A percentile compares a stretch with the other conserved stretches of the same genome.
Evolutionary conservation across 1,140 invertebrate species (phyloP).

Genomic region (Drosophila pseudoananassae): DNA sequence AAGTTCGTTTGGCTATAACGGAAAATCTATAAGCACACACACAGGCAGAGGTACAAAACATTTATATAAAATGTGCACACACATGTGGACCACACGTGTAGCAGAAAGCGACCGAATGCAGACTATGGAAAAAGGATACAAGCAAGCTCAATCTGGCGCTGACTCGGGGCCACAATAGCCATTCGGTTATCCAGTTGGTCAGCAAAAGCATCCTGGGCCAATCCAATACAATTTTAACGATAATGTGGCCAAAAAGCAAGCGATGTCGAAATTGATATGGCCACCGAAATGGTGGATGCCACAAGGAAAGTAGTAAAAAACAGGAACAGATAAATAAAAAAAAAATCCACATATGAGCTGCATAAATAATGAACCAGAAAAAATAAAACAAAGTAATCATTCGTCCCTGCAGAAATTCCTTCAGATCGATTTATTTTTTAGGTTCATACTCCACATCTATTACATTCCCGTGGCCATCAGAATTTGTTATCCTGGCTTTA

Average conservation of each 20-base stretch:
- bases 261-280: conserved; percentile 72
- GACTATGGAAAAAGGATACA: conserved; percentile 43
- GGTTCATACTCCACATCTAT: too few species aligned
- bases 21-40: conserved; percentile 69
- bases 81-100: background rate
- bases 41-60: background rate
- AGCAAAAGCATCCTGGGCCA: conserved; percentile 61
- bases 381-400: too few species aligned
- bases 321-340: conserved; percentile 13
- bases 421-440: too few species aligned
- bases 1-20: conserved; percentile 78
- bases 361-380: conserved; percentile 8
- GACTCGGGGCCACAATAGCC: conserved; percentile 61
- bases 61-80: background rate
- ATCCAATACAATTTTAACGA: conserved; percentile 82
- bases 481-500: background rate
- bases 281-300: conserved; percentile 45
- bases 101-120: conserved; percentile 24
- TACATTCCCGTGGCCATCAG: too few species aligned
- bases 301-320: background rate
- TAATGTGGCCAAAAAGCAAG: conserved; percentile 68
- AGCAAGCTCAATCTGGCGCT: conserved; percentile 50
- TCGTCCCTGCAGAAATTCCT: background rate
- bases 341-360: conserved; percentile 33
- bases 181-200: conserved; percentile 48